These are phyloP conservation scores for Atopsyche davidsoni DNA, from an alignment of 1,140 invertebrate species.

Conservation along the genomic window DNA sequence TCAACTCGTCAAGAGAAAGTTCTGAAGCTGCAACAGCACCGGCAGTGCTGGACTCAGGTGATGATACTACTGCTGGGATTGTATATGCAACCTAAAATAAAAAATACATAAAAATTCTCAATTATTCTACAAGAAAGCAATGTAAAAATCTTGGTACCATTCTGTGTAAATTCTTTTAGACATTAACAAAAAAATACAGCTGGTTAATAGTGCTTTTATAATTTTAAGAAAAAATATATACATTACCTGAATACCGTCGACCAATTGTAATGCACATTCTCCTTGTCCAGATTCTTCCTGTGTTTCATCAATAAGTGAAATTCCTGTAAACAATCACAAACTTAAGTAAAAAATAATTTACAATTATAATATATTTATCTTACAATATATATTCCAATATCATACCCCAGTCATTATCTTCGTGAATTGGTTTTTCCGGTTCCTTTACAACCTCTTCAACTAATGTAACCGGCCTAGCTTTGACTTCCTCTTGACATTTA, in stretches of 20 bases:
- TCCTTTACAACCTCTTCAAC: constrained; percentile 51
- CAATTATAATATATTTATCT: constrained; percentile 12
- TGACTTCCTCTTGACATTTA: constrained; percentile 67
- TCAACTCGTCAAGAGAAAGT: constrained; percentile 72
- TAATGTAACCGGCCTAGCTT: constrained; percentile 49
- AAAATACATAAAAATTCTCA: constrained; percentile 3
- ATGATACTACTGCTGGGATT: constrained; percentile 38
- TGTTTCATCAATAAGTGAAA: constrained; percentile 66
- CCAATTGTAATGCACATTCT: constrained; percentile 45
- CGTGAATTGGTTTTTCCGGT: constrained; percentile 63
- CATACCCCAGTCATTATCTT: constrained; percentile 90
- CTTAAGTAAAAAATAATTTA: constrained; percentile 13
- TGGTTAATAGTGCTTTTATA: too few relatives aligned
- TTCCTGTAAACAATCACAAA: constrained; percentile 48
- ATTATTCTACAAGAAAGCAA: not conserved
- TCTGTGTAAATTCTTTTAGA: constrained; percentile 2
- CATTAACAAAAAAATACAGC: not conserved
- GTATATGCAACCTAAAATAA: constrained; percentile 40
- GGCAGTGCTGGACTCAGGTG: constrained; percentile 42
- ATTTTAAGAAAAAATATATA: too few relatives aligned
- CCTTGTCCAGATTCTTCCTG: constrained; percentile 42
- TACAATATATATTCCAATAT: constrained; percentile 22
- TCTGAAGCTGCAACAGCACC: constrained; percentile 44
- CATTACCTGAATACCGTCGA: constrained; percentile 54
- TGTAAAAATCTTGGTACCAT: too few relatives aligned